A percentile compares a stretch with the other conserved stretches of the same genome.
phyloP scores from a whole-genome alignment of 2,888 invertebrate genomes.

The Pristionchus fissidentatus region DNA sequence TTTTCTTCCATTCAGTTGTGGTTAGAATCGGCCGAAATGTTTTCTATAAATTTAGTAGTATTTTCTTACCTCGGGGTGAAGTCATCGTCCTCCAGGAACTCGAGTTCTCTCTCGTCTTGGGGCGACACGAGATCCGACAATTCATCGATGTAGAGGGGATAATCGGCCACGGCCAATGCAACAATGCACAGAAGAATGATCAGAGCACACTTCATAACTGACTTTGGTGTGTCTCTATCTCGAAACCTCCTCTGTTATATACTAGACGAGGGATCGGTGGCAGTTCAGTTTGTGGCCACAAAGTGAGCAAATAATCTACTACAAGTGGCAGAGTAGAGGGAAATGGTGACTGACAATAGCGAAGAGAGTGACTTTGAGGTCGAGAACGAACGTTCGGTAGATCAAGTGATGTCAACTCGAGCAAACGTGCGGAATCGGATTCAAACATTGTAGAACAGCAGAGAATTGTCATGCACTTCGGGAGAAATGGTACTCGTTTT shows the following conservation, averaged over 20 bases:
- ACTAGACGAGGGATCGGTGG: not conserved
- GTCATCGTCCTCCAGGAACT: slow-evolving; percentile 7
- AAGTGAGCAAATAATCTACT: not conserved
- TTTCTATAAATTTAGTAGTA: no score
- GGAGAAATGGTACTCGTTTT: no score
- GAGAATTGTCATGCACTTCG: no score
- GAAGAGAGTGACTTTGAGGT: no score
- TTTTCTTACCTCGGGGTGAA: not conserved
- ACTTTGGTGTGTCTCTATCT: not conserved
- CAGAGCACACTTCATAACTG: slow-evolving; percentile 20
- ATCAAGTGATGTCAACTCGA: no score
- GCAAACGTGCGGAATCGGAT: no score
- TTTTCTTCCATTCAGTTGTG: no score
- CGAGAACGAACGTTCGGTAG: no score
- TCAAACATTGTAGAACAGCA: no score
- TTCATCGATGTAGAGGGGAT: slow-evolving; percentile 42
- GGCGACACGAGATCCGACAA: slow-evolving; percentile 14
- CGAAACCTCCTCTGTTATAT: not conserved
- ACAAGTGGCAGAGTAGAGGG: no score
- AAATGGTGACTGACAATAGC: no score
- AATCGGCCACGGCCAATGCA: not conserved
- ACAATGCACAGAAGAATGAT: not conserved
- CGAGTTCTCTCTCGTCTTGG: not conserved
- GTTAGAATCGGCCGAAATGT: no score
- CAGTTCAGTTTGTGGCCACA: not conserved